These are phyloP conservation scores for Glossophaga mutica DNA, from an alignment of 2,797 vertebrate species.

Conservation along the genomic window DNA sequence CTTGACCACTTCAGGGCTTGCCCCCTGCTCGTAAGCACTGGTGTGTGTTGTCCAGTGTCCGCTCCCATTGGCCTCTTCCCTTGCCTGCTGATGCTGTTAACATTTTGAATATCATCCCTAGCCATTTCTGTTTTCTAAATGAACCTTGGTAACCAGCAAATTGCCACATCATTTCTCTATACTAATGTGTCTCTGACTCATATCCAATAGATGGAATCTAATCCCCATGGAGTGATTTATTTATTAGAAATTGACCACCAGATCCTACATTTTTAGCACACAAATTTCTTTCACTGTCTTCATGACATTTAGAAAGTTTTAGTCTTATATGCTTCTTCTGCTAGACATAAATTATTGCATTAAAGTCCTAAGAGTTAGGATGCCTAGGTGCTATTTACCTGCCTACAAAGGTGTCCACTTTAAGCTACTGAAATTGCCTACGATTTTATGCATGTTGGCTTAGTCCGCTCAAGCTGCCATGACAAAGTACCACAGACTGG, in stretches of 20 bases:
- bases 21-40: neutral
- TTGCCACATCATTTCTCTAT: neutral
- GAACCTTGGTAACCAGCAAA: neutral
- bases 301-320: neutral
- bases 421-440: neutral
- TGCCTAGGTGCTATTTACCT: neutral
- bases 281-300: neutral
- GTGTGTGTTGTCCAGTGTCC: neutral
- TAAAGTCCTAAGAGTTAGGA: neutral
- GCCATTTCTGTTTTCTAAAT: neutral
- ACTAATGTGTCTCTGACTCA: neutral
- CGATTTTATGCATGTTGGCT: neutral
- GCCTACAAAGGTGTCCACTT: neutral
- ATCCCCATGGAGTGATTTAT: neutral
- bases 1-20: neutral
- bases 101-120: neutral
- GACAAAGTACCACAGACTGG: neutral
- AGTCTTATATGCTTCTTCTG: neutral
- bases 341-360: neutral
- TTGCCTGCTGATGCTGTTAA: neutral
- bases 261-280: neutral
- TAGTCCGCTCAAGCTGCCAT: neutral
- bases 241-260: neutral
- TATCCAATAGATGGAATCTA: neutral
- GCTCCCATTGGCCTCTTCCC: neutral